phyloP scores from a whole-genome alignment of 2,113 vertebrate genomes.

The Siniperca chuatsi region DNA sequence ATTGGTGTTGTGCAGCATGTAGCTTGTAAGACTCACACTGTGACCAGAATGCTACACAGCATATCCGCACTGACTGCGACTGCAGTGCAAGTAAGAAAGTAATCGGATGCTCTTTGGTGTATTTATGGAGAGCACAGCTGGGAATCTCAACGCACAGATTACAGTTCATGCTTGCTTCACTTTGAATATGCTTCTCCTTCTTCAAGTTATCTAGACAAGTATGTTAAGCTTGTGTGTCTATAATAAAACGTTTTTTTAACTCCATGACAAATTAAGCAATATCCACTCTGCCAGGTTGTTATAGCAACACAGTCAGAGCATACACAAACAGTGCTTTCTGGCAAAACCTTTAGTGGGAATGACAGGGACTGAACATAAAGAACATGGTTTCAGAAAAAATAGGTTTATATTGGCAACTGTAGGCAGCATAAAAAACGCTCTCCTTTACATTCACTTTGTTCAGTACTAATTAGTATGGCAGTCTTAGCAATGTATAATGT shows the following conservation, averaged over 20 bases:
- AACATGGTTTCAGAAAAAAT: conserved; percentile 38
- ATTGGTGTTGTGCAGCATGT: conserved; percentile 50
- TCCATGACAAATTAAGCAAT: conserved; percentile 58
- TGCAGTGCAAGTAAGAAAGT: conserved; percentile 40
- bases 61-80: conserved; percentile 34
- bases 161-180: conserved; percentile 16
- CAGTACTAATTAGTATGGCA: conserved; percentile 71
- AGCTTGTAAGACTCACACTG: conserved; percentile 66
- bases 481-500: conserved; percentile 54
- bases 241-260: conserved; percentile 27
- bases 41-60: conserved; percentile 72
- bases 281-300: conserved; percentile 67
- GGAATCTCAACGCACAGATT: conserved; percentile 37
- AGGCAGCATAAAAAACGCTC: conserved; percentile 36
- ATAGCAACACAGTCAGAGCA: conserved; percentile 69
- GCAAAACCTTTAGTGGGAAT: conserved; percentile 32
- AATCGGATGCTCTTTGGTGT: conserved; percentile 51
- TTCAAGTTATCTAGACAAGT: conserved; percentile 22
- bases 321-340: conserved; percentile 68
- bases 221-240: conserved; percentile 12
- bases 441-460: conserved; percentile 71
- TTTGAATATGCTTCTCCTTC: conserved; percentile 25
- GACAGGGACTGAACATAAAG: conserved; percentile 54
- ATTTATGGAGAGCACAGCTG: conserved; percentile 62
- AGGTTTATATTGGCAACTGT: conserved; percentile 39